These are phyloP conservation scores for Pseudobourletiella spinata DNA, from an alignment of 1,140 invertebrate genomes.

Conservation along the genomic window DNA sequence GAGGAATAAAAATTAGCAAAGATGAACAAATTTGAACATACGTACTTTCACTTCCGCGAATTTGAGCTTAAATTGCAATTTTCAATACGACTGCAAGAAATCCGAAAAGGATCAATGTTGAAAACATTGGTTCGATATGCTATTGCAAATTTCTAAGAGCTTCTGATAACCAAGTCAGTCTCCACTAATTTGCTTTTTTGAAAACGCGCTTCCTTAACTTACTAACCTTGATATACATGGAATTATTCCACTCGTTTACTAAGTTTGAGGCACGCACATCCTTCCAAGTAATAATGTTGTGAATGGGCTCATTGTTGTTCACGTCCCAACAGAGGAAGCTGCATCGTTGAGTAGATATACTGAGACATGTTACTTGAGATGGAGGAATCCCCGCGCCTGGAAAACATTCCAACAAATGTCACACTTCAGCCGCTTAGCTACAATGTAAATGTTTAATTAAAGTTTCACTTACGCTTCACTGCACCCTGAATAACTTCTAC, in stretches of 20 bases:
- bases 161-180: too few relatives aligned
- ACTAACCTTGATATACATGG: constrained; percentile 65
- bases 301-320: constrained; percentile 67
- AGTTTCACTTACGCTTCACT: constrained; percentile 49
- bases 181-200: too few relatives aligned
- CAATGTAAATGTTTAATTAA: too few relatives aligned
- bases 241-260: constrained; percentile 77
- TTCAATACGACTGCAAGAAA: too few relatives aligned
- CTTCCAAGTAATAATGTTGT: constrained; percentile 96
- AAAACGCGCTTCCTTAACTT: too few relatives aligned
- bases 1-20: background rate
- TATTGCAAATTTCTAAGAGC: too few relatives aligned
- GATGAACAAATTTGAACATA: background rate
- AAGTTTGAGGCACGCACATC: constrained; percentile 70
- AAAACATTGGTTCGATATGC: too few relatives aligned
- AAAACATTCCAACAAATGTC: background rate
- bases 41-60: background rate
- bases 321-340: constrained; percentile 85
- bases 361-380: constrained; percentile 61
- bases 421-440: background rate
- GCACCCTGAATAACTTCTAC: constrained; percentile 56
- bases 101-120: too few relatives aligned
- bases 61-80: too few relatives aligned
- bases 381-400: constrained; percentile 53
- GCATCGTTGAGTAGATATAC: constrained; percentile 76